A percentile compares a stretch with the other conserved stretches of the same genome.
Conservation (phyloP, 2,888 invertebrate species). For the Alloplasta piceator region DNA sequence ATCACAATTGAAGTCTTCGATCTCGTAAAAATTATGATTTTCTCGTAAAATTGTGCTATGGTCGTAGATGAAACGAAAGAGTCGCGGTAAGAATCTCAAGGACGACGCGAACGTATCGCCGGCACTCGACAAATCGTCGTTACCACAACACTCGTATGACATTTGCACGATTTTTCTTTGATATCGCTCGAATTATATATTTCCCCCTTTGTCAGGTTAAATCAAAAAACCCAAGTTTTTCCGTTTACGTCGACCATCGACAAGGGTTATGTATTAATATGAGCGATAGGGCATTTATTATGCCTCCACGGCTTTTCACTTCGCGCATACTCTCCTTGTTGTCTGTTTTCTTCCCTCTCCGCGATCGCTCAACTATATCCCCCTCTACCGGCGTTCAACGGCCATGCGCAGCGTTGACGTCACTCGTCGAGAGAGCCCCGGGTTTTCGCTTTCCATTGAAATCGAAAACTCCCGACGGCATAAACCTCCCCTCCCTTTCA, state of each 20-base stretch:
- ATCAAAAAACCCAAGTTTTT: too few relatives aligned
- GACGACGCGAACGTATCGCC: slow-evolving; percentile 72
- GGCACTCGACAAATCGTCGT: slow-evolving; percentile 66
- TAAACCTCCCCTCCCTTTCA: slow-evolving; percentile 22
- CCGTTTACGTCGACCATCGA: background rate
- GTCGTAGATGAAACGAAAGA: slow-evolving; percentile 42
- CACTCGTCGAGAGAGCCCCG: slow-evolving; percentile 50
- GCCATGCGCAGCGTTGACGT: slow-evolving; percentile 6
- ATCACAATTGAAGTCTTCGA: too few relatives aligned
- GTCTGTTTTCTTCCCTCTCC: slow-evolving; percentile 6
- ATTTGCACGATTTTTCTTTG: slow-evolving; percentile 66
- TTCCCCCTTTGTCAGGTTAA: too few relatives aligned
- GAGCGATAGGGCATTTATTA: background rate
- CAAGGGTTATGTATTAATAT: background rate
- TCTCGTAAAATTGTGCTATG: background rate
- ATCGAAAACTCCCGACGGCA: slow-evolving; percentile 72
- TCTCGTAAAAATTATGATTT: background rate
- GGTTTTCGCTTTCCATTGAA: slow-evolving; percentile 78
- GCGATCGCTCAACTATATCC: background rate
- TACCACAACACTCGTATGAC: slow-evolving; percentile 79
- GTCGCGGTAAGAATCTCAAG: slow-evolving; percentile 58
- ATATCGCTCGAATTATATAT: background rate
- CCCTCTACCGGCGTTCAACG: background rate
- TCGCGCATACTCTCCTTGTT: background rate
- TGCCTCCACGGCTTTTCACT: background rate